Evolutionary conservation across 2,113 vertebrate species (phyloP).

Genomic region (Steatornis caripensis): DNA sequence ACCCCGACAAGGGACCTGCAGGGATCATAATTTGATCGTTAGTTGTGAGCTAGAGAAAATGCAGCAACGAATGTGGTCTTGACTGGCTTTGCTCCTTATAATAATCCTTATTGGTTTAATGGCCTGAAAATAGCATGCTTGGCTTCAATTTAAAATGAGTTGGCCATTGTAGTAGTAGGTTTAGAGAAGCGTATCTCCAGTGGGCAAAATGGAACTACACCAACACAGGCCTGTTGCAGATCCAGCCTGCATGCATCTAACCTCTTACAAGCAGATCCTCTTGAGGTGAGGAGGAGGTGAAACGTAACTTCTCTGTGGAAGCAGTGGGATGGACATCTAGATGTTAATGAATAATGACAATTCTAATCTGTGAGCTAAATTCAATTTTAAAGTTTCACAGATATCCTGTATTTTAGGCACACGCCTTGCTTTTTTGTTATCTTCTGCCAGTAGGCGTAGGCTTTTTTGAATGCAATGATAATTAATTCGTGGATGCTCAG

Average conservation of each 20-base stretch:
- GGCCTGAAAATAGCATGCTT: not conserved
- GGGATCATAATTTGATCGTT: not conserved
- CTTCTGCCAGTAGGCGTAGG: not conserved
- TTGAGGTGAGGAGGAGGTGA: not conserved
- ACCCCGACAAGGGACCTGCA: not conserved
- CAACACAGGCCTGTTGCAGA: not conserved
- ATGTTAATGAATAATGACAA: fast-evolving
- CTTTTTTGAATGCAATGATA: not conserved
- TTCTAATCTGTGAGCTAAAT: not conserved
- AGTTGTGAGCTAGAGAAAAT: not conserved
- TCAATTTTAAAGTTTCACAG: not conserved
- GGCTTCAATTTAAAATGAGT: not conserved
- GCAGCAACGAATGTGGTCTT: not conserved
- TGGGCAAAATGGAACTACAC: not conserved
- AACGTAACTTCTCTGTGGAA: not conserved
- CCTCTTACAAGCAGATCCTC: not conserved
- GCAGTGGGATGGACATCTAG: not conserved
- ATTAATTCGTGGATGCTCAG: not conserved
- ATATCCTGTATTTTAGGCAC: not conserved
- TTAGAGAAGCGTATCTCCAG: not conserved
- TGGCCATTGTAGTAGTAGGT: not conserved
- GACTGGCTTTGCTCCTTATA: not conserved
- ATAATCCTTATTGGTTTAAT: not conserved
- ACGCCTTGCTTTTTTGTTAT: not conserved
- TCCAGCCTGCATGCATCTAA: not conserved